Evolutionary conservation across 2,797 vertebrate species (phyloP).

Genomic region (Nannoperca obscura): DNA sequence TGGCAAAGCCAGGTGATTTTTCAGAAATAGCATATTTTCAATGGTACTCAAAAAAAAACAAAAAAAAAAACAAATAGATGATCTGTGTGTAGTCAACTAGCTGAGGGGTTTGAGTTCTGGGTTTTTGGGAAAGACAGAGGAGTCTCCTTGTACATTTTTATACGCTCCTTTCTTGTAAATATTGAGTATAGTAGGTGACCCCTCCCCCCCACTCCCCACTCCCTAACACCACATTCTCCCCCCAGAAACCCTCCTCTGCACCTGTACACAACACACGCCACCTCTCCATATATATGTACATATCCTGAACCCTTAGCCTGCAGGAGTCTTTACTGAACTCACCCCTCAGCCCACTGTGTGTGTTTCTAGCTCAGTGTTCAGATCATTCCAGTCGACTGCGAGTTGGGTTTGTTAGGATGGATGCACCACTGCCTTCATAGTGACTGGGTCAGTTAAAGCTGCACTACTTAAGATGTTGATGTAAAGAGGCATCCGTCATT

Average conservation of each 20-base stretch:
- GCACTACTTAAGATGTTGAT: conserved; percentile 12
- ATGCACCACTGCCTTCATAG: conserved; percentile 46
- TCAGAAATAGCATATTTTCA: conserved; percentile 78
- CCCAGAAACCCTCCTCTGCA: conserved; percentile 52
- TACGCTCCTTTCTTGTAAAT: conserved; percentile 83
- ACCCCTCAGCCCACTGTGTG: conserved; percentile 41
- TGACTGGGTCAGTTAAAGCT: conserved; percentile 25
- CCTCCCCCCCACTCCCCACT: conserved; percentile 1
- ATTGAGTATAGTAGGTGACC: conserved; percentile 76
- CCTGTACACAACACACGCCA: conserved; percentile 64
- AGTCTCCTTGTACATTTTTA: conserved; percentile 84
- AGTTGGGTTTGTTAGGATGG: conserved; percentile 33
- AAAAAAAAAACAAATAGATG: conserved; percentile 38
- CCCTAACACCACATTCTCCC: conserved; percentile 31
- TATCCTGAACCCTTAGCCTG: conserved; percentile 52
- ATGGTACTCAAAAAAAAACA: conserved; percentile 65
- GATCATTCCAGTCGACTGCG: conserved; percentile 48
- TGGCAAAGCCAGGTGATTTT: conserved; percentile 76
- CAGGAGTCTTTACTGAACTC: conserved; percentile 43
- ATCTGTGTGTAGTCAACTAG: conserved; percentile 61
- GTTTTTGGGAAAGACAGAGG: conserved; percentile 63
- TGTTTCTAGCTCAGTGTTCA: conserved; percentile 59
- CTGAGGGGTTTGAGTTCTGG: conserved; percentile 50
- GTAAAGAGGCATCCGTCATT: not conserved
- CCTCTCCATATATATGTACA: conserved; percentile 57